Percentiles rank a stretch among this genome's conserved stretches.
These are phyloP conservation scores for Ptyas mucosa DNA, from an alignment of 2,113 vertebrate species.

Conservation along the genomic window DNA sequence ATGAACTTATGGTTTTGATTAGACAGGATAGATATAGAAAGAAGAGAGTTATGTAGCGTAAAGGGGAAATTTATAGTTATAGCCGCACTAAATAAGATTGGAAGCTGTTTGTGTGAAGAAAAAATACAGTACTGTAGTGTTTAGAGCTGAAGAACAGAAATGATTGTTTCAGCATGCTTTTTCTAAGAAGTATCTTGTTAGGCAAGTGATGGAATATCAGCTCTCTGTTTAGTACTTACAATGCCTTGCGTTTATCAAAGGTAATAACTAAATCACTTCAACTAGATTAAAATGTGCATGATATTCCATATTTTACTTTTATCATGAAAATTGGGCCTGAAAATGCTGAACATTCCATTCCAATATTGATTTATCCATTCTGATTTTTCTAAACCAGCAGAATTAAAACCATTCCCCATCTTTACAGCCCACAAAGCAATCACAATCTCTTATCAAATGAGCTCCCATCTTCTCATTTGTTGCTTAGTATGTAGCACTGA, in stretches of 20 bases:
- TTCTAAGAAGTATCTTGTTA: conserved; percentile 26
- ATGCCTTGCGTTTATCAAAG: not conserved
- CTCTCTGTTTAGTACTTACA: conserved; percentile 14
- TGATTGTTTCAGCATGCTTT: conserved; percentile 4
- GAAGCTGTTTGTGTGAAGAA: not conserved
- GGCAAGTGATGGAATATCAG: conserved; percentile 18
- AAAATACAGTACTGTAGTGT: not conserved
- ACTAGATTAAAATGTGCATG: not conserved
- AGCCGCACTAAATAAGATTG: not conserved
- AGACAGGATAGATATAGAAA: not conserved
- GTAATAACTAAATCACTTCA: conserved; percentile 3
- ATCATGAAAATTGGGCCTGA: not conserved
- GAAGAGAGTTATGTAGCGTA: not conserved
- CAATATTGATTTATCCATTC: not conserved
- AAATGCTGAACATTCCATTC: not conserved
- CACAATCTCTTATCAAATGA: not conserved
- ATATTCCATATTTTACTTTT: not conserved
- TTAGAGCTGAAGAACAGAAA: not conserved
- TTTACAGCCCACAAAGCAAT: not conserved
- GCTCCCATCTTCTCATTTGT: not conserved
- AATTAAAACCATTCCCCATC: not conserved
- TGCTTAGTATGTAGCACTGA: not conserved
- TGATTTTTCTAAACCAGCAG: not conserved
- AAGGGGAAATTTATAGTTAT: not conserved
- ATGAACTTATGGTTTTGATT: not conserved